A percentile compares a stretch with the other conserved stretches of the same genome.
Evolutionary conservation across 2,888 invertebrate species (phyloP).

Genomic region (Pyrrhia umbra): DNA sequence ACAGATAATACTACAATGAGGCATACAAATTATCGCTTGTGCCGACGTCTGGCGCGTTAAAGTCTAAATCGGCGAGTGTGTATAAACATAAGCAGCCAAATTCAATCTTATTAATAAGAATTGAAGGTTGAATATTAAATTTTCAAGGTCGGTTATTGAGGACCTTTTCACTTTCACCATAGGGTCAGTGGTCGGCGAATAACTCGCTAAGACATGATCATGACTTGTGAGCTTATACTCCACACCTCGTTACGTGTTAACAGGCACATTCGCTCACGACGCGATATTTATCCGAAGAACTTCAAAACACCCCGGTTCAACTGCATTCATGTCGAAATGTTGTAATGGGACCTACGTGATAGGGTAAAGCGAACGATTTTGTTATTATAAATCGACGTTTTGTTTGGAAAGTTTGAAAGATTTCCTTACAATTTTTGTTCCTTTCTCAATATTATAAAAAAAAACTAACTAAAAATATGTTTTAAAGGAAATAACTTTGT

Average conservation of each 20-base stretch:
- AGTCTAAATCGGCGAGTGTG: conserved; percentile 74
- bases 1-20: conserved; percentile 88
- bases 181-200: conserved; percentile 89
- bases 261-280: conserved; percentile 90
- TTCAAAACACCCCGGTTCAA: conserved; percentile 79
- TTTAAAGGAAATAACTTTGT: no score
- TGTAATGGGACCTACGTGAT: conserved; percentile 83
- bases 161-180: conserved; percentile 73
- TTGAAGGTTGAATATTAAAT: conserved; percentile 64
- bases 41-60: conserved; percentile 80
- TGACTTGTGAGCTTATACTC: conserved; percentile 89
- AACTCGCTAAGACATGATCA: conserved; percentile 89
- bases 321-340: conserved; percentile 78
- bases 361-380: conserved; percentile 54
- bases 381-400: conserved; percentile 37
- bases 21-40: conserved; percentile 89
- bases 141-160: conserved; percentile 52
- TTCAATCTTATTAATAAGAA: conserved; percentile 48
- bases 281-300: conserved; percentile 86
- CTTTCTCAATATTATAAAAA: background rate
- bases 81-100: conserved; percentile 49
- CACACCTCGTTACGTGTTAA: conserved; percentile 90
- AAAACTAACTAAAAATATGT: background rate
- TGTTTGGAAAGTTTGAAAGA: conserved; percentile 30
- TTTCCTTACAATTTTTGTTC: background rate